phyloP scores from a whole-genome alignment of 2,113 vertebrate genomes.

The Limanda limanda region DNA sequence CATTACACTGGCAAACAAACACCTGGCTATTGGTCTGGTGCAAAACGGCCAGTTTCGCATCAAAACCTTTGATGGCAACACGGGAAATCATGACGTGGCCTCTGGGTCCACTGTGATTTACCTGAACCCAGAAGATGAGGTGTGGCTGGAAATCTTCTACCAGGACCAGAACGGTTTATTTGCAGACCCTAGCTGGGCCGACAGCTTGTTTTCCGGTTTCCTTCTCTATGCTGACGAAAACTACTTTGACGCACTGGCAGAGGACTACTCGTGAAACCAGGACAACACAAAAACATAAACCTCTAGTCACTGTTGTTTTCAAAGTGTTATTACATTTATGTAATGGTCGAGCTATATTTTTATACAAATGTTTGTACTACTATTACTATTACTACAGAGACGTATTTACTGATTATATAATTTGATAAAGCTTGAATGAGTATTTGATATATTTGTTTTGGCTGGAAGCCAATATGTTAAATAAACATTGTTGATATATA shows the following conservation, averaged over 20 bases:
- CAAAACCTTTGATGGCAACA: conserved; percentile 97
- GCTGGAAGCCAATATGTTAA: no score
- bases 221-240: conserved; percentile 94
- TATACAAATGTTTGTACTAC: conserved; percentile 49
- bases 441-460: conserved; percentile 14
- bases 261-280: conserved; percentile 82
- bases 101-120: conserved; percentile 94
- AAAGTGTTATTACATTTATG: conserved; percentile 5
- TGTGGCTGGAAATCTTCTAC: conserved; percentile 98
- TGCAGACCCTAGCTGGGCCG: conserved; percentile 93
- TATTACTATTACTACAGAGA: conserved; percentile 19
- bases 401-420: conserved; percentile 25
- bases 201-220: conserved; percentile 98
- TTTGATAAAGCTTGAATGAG: conserved; percentile 30
- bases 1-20: conserved; percentile 97
- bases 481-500: conserved; percentile 33
- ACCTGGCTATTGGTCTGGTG: conserved; percentile 94
- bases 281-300: conserved; percentile 13
- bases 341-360: conserved; percentile 53
- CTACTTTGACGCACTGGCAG: conserved; percentile 92
- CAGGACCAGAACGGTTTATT: conserved; percentile 96
- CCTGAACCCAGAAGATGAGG: conserved; percentile 95
- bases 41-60: conserved; percentile 95
- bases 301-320: conserved; percentile 14
- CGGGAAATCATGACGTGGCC: conserved; percentile 96